Evolutionary conservation across 2,888 invertebrate species (phyloP).

Genomic region (Archips xylosteana): DNA sequence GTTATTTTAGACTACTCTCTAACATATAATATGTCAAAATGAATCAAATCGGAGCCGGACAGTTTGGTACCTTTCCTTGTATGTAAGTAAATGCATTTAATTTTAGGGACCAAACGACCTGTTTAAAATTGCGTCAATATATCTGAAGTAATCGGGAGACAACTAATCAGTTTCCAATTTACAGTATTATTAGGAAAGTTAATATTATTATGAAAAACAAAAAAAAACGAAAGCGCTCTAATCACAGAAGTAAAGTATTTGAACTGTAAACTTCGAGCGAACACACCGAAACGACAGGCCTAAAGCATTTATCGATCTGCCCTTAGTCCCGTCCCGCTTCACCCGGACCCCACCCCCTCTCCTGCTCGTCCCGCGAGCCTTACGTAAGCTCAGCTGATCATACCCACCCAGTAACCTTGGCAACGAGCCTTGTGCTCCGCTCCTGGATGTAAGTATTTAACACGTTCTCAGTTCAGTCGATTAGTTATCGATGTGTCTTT

Average conservation of each 20-base stretch:
- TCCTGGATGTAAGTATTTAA: slow-evolving; percentile 11
- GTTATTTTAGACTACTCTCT: no score
- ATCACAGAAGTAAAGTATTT: background rate
- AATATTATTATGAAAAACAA: background rate
- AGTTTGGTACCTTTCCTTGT: no score
- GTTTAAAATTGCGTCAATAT: no score
- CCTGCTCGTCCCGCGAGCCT: slow-evolving; percentile 29
- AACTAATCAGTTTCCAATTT: no score
- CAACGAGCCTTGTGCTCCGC: slow-evolving; percentile 25
- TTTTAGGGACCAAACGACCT: no score
- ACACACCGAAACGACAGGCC: slow-evolving; percentile 26
- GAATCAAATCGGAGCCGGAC: no score
- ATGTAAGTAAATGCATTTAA: no score
- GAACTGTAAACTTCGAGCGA: slow-evolving; percentile 13
- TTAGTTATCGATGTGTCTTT: background rate
- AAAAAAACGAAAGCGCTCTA: background rate
- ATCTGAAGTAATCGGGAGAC: no score
- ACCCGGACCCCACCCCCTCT: slow-evolving; percentile 18
- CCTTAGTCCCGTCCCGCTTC: slow-evolving; percentile 33
- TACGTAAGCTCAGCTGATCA: slow-evolving; percentile 42
- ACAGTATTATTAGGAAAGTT: background rate
- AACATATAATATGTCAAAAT: no score
- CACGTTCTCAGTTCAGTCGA: background rate
- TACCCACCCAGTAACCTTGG: slow-evolving; percentile 41
- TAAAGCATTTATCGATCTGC: slow-evolving; percentile 42